Conservation (phyloP, 2,888 invertebrate genomes). For the Congeria kusceri region DNA sequence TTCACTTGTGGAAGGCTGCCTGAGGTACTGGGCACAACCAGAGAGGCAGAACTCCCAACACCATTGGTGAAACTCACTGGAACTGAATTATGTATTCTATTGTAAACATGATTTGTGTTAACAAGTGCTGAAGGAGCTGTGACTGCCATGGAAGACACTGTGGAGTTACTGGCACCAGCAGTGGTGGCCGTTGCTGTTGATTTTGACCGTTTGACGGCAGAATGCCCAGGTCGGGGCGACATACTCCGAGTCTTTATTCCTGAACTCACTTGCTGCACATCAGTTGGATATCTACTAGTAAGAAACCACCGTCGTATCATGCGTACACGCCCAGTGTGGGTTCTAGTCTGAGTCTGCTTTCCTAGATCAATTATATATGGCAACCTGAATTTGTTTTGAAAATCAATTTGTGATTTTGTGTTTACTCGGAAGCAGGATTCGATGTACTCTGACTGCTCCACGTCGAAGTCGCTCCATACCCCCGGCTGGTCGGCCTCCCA, state of each 20-base stretch:
- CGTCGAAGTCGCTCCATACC: conserved; percentile 92
- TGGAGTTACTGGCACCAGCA: too few relatives aligned
- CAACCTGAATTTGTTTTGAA: conserved; percentile 90
- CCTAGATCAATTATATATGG: conserved; percentile 92
- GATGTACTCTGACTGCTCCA: conserved; percentile 86
- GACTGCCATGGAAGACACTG: too few relatives aligned
- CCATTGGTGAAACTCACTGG: too few relatives aligned
- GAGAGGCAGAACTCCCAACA: too few relatives aligned
- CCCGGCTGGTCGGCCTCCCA: conserved; percentile 91
- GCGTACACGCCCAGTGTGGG: conserved; percentile 90
- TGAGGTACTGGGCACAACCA: too few relatives aligned
- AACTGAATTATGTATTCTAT: too few relatives aligned
- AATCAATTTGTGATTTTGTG: conserved; percentile 88
- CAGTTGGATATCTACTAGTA: conserved; percentile 49
- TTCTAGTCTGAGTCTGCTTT: conserved; percentile 89
- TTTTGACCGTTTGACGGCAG: neutral
- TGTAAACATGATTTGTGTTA: too few relatives aligned
- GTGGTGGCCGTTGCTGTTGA: neutral
- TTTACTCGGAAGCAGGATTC: conserved; percentile 87
- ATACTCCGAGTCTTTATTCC: neutral
- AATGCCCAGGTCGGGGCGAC: neutral
- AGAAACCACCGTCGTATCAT: conserved; percentile 88
- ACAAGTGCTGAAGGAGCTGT: too few relatives aligned
- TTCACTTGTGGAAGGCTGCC: too few relatives aligned
- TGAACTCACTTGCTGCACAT: neutral